Conservation (phyloP, 1,140 invertebrate genomes). For the Catajapyx aquilonaris region DNA sequence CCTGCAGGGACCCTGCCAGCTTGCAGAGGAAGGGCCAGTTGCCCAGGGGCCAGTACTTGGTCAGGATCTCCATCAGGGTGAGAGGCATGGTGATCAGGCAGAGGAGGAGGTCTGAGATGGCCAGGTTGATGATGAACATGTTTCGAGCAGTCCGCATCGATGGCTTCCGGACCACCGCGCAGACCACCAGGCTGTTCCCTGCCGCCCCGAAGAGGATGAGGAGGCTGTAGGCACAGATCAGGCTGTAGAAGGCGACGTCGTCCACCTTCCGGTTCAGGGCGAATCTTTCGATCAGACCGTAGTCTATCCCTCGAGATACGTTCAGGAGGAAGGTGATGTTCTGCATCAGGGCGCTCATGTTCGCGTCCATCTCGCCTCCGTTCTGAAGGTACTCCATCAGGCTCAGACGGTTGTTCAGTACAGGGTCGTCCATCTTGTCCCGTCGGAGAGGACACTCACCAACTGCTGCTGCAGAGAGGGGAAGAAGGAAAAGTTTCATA, state of each 20-base stretch:
- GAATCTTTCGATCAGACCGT: constrained; percentile 9
- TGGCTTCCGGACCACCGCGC: constrained; percentile 51
- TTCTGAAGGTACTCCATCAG: too few relatives aligned
- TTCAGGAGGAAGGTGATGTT: constrained; percentile 8
- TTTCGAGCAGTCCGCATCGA: constrained; percentile 67
- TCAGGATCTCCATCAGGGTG: constrained; percentile 56
- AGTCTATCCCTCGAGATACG: constrained; percentile 8
- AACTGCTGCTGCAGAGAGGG: too few relatives aligned
- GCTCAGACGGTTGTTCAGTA: too few relatives aligned
- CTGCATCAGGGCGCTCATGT: not conserved
- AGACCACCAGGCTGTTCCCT: constrained; percentile 60
- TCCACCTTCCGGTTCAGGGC: constrained; percentile 37
- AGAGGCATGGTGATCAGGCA: constrained; percentile 70
- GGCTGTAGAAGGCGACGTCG: constrained; percentile 33
- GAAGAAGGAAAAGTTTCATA: too few relatives aligned
- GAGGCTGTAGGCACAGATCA: constrained; percentile 45
- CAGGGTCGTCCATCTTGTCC: too few relatives aligned
- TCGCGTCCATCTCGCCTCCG: not conserved
- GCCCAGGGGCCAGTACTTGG: constrained; percentile 50
- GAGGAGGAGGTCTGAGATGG: constrained; percentile 60
- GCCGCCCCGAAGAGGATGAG: constrained; percentile 52
- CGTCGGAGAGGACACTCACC: too few relatives aligned
- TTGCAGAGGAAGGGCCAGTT: constrained; percentile 47
- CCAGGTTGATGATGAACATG: constrained; percentile 76
- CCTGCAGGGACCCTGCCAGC: constrained; percentile 55